A percentile compares a stretch with the other conserved stretches of the same genome.
These are phyloP conservation scores for Ectemnius cavifrons DNA, from an alignment of 2,888 invertebrate genomes.

Conservation along the genomic window DNA sequence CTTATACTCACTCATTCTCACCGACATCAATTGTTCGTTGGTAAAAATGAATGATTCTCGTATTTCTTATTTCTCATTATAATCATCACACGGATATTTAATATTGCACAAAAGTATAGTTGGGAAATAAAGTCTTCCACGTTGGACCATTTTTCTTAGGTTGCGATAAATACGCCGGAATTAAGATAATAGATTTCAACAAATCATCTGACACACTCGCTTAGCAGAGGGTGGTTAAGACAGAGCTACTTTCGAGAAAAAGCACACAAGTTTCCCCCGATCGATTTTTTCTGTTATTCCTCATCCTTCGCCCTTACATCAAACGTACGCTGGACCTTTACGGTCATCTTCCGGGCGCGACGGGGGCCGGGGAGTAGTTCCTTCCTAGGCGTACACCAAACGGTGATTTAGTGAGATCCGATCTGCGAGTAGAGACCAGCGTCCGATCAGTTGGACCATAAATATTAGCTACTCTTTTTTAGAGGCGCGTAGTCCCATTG, in stretches of 20 bases:
- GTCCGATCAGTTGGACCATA: conserved; percentile 71
- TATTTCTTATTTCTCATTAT: no score
- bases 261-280: conserved; percentile 14
- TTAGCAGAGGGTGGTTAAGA: no score
- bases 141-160: no score
- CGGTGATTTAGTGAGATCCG: conserved; percentile 68
- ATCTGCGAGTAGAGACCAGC: conserved; percentile 62
- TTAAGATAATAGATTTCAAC: conserved; percentile 23
- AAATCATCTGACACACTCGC: not conserved
- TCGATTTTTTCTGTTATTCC: conserved; percentile 42
- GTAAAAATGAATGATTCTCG: no score
- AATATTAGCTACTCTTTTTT: conserved; percentile 67
- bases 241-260: no score
- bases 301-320: conserved; percentile 47
- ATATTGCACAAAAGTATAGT: no score
- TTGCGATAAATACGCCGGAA: not conserved
- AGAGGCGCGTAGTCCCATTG: not conserved
- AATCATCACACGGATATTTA: no score
- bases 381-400: conserved; percentile 65
- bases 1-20: no score
- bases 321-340: conserved; percentile 50
- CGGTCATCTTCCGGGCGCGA: conserved; percentile 48
- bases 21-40: no score
- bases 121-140: no score
- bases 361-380: conserved; percentile 56